phyloP scores from a whole-genome alignment of 1,140 invertebrate genomes.

The Pomacea maculata region DNA sequence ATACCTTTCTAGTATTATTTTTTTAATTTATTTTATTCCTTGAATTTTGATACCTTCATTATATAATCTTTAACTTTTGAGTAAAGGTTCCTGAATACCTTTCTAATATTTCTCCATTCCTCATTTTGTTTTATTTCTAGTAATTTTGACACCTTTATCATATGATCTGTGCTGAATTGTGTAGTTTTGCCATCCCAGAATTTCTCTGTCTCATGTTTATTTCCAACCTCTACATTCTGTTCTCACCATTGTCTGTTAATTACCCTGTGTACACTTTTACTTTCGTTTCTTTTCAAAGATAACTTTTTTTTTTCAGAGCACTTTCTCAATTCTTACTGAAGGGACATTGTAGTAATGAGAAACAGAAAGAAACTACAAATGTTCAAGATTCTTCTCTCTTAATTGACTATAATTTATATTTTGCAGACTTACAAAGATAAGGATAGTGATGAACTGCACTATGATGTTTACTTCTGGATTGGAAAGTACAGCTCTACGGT shows the following conservation, averaged over 20 bases:
- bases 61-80: neutral
- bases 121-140: too few relatives aligned
- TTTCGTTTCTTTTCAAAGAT: neutral
- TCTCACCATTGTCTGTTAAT: too few relatives aligned
- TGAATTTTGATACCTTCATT: neutral
- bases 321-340: neutral
- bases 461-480: conserved; percentile 64
- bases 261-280: neutral
- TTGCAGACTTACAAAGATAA: conserved; percentile 54
- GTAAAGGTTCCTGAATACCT: neutral
- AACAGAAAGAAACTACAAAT: neutral
- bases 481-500: conserved; percentile 61
- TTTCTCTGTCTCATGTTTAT: too few relatives aligned
- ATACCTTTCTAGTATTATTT: neutral
- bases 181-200: too few relatives aligned
- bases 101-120: neutral
- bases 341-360: neutral
- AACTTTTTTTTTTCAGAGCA: neutral
- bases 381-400: neutral
- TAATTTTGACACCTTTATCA: too few relatives aligned
- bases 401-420: neutral
- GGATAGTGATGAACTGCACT: conserved; percentile 41
- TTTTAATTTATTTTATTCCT: neutral
- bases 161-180: too few relatives aligned
- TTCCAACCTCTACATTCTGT: too few relatives aligned